Evolutionary conservation across 2,113 vertebrate genomes (phyloP).

Genomic region (Marmota monax): DNA sequence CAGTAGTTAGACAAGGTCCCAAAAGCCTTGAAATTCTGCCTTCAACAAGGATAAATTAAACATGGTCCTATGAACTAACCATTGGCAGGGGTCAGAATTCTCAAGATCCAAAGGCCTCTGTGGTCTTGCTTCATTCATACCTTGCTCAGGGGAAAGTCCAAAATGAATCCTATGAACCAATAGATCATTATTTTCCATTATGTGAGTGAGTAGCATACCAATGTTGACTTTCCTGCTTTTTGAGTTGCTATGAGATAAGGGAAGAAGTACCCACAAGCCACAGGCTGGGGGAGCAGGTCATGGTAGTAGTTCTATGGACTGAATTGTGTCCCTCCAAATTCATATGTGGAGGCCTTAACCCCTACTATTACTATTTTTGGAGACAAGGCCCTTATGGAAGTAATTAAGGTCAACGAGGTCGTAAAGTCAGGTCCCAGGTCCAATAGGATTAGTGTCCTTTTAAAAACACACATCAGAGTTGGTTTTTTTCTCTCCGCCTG

Average conservation of each 20-base stretch:
- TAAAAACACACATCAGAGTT: background rate
- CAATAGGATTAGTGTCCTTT: background rate
- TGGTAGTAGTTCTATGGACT: background rate
- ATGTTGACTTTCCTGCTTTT: background rate
- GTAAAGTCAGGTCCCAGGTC: background rate
- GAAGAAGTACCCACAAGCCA: background rate
- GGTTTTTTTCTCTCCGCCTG: background rate
- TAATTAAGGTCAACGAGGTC: slow-evolving; percentile 18
- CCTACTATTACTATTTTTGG: background rate
- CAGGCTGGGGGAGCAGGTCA: no score
- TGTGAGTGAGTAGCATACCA: no score
- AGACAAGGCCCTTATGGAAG: background rate
- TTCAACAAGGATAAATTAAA: slow-evolving; percentile 12
- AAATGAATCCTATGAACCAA: background rate
- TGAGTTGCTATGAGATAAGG: background rate
- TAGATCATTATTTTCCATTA: background rate
- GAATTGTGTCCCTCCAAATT: background rate
- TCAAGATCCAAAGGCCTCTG: background rate
- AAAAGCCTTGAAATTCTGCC: background rate
- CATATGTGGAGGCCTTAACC: background rate
- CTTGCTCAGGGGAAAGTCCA: background rate
- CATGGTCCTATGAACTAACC: background rate
- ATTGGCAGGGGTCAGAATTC: background rate
- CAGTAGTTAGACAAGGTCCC: background rate
- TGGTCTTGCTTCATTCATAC: background rate